Evolutionary conservation across 2,113 vertebrate genomes (phyloP), one percentile per base, ranked within the genome.

Genomic region (Crotalus viridis): DNA sequence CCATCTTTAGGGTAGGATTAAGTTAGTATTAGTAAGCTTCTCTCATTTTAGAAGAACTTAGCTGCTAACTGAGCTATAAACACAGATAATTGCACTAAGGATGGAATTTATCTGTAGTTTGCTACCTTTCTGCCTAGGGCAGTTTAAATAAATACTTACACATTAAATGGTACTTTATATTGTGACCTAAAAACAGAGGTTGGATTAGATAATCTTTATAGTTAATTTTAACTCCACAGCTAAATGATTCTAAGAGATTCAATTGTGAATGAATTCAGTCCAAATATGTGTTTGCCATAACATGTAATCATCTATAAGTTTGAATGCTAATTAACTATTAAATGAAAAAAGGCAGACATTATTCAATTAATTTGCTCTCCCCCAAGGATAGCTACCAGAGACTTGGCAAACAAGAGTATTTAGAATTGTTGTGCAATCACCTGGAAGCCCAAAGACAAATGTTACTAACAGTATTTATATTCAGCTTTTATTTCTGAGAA

Each of bases 11-110:
- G 48, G 64, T 10, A n/a, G 3, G 3, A 56, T 56, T 7, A 39
- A 9, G 33, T 24, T 88, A 69, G 33, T 55, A 33, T 43, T 89
- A 87, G 17, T 52, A 52, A 64, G 51, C 15, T 81, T 81, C 69
- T 39, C 93, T 10, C 55, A 39, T 5, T 33, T 91, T 92, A 51
- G 61, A 59, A 26, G 0, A 10, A 0, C 54, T 17, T 15, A 7
- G 5, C 26, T 33, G 43, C 92, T 43, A 1, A n/a, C 6, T 43
- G 24, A 33, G 19, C 33, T 56, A 33, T 90, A 15, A n/a, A 28
- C 1, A 55, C 61, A 55, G 64, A 81, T n/a, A 13, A 55, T 6
- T 59, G 48, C 0, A 4, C 17, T 26, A 0, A 57, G 0, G 0
- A 61, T 0, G 7, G 26, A 39, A 24, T 28, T 52, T 48, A 0